Percentiles rank a stretch among this genome's conserved stretches.
phyloP scores from a whole-genome alignment of 2,113 vertebrate species.

The Neotoma lepida region DNA sequence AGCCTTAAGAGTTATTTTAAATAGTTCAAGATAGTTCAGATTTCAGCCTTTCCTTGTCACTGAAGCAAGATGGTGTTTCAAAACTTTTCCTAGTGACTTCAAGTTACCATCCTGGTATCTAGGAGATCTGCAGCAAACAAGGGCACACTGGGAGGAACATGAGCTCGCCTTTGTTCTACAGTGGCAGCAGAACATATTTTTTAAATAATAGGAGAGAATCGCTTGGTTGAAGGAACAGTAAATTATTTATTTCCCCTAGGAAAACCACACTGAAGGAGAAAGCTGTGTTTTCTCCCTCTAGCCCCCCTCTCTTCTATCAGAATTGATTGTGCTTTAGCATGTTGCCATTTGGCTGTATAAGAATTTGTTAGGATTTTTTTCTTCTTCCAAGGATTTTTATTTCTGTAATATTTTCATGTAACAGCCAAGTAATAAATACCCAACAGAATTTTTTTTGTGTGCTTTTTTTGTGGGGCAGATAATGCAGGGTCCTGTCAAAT shows the following conservation, averaged over 20 bases:
- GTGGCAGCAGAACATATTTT: slow-evolving; percentile 63
- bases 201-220: slow-evolving; percentile 81
- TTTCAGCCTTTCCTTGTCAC: background rate
- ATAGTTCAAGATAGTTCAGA: background rate
- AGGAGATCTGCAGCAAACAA: background rate
- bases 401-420: slow-evolving; percentile 86
- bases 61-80: background rate
- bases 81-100: background rate
- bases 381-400: slow-evolving; percentile 82
- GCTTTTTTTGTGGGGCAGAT: slow-evolving; percentile 76
- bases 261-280: slow-evolving; percentile 81
- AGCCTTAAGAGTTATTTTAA: background rate
- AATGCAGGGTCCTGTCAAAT: slow-evolving; percentile 80
- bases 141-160: slow-evolving; percentile 47
- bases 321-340: slow-evolving; percentile 83
- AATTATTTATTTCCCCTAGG: slow-evolving; percentile 86
- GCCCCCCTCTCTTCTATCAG: slow-evolving; percentile 65
- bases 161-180: slow-evolving; percentile 62
- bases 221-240: slow-evolving; percentile 81
- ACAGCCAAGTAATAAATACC: slow-evolving; percentile 84
- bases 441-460: slow-evolving; percentile 76
- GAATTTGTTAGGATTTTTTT: slow-evolving; percentile 78
- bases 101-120: background rate
- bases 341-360: slow-evolving; percentile 81
- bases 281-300: background rate